phyloP scores from a whole-genome alignment of 2,888 invertebrate species.

The Erebia epiphron region DNA sequence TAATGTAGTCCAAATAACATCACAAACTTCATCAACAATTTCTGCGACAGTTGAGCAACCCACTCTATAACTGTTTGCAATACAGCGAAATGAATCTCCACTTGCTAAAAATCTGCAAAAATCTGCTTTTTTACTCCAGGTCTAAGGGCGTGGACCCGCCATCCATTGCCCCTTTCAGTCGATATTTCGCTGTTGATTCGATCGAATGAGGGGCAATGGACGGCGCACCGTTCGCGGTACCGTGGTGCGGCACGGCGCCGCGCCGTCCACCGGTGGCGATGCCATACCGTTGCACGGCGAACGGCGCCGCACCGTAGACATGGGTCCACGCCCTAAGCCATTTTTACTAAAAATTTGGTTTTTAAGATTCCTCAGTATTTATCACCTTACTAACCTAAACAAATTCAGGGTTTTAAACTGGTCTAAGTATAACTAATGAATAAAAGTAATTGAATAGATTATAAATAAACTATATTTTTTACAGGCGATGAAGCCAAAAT shows the following conservation, averaged over 20 bases:
- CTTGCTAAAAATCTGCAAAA: too few relatives aligned
- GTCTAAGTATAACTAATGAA: conserved; percentile 1
- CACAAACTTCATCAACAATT: conserved; percentile 1
- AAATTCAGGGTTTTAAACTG: conserved; percentile 1
- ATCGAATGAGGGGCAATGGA: conserved; percentile 1
- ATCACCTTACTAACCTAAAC: neutral
- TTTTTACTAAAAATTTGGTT: conserved; percentile 1
- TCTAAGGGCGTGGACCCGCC: too few relatives aligned
- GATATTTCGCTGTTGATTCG: conserved; percentile 1
- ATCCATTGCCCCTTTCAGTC: neutral
- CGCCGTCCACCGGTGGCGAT: conserved; percentile 1
- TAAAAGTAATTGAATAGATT: conserved; percentile 1
- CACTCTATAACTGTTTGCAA: neutral
- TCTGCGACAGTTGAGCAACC: conserved; percentile 1
- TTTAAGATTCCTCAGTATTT: neutral
- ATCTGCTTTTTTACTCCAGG: too few relatives aligned
- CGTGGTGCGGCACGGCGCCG: conserved; percentile 1
- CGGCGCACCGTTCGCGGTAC: conserved; percentile 1
- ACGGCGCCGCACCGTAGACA: conserved; percentile 1
- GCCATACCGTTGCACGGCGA: neutral
- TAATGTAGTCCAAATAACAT: conserved; percentile 1
- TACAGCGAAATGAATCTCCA: too few relatives aligned
- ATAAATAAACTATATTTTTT: neutral
- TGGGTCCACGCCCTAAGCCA: conserved; percentile 1
- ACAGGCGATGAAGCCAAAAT: neutral